Base-by-base conservation (phyloP, 2,113 vertebrate species). In the Bagarius yarrelli region DNA sequence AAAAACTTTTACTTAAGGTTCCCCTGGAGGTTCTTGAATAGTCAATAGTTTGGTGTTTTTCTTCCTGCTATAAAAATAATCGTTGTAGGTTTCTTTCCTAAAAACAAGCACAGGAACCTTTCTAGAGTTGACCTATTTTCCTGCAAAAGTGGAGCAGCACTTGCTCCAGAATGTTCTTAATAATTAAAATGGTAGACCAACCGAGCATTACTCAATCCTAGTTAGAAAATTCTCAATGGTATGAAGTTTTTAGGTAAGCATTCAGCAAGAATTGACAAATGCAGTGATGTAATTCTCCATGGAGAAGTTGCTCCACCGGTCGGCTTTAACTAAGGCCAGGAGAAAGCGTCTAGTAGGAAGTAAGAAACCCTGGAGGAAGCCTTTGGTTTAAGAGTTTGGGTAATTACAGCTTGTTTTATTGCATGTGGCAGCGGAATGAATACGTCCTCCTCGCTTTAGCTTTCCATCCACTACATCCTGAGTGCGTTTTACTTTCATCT, bases 391-490 rank as follows among this genome's bases (percentile, higher is more conserved):
- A 16, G 27, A 19, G 18, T 53, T 27, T 19, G 21, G 18, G 27
- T 14, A 73, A 55, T 73, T 53, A 32, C 12, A 13, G 3, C 50
- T 73, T 55, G 70, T 23, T 55, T 36, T 27, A 27, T 55, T 81
- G 79, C 79, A 81, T 74, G 59, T 81, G 59, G 15, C n/a, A 16
- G 69, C 32, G 25, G 57, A 63, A 81, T 25, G 57, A 64, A 34
- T 53, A 5, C 19, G 53, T 56, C 76, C 19, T 53, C 67, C 50
- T 50, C 59, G 44, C 52, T 72, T 60, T 66, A 85, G 84, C 79
- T 87, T 84, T 90, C 60, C 86, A 74, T 78, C 75, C 75, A 52
- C 55, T 60, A 25, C 66, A 47, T 77, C 21, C 25, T 18, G 15
- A 21, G 5, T 50, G 47, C 13, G 67, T 70, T 71, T 84, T 30